Evolutionary conservation across 2,888 invertebrate species (phyloP).

Genomic region (Callosobruchus maculatus): DNA sequence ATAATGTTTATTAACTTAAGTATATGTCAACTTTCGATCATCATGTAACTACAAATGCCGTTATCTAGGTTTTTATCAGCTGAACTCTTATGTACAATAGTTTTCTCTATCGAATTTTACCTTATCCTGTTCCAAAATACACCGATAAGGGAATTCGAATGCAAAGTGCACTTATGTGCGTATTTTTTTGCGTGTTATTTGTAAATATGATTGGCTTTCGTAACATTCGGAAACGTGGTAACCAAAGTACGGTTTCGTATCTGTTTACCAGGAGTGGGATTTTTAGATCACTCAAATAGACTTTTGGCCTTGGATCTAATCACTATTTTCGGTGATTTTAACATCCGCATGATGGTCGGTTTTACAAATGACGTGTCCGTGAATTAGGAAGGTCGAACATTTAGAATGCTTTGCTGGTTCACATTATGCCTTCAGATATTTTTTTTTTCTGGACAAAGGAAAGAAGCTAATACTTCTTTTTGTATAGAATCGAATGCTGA

Average conservation of each 20-base stretch:
- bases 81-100: neutral
- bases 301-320: neutral
- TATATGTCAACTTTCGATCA: too few relatives aligned
- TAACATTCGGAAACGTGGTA: neutral
- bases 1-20: too few relatives aligned
- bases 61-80: neutral
- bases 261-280: slow-evolving; percentile 6
- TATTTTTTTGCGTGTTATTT: neutral
- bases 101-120: neutral
- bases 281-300: neutral
- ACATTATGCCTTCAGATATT: too few relatives aligned
- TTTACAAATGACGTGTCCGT: neutral
- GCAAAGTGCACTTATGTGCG: neutral
- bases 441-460: too few relatives aligned
- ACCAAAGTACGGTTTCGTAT: slow-evolving; percentile 1
- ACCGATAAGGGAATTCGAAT: neutral
- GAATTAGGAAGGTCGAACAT: neutral
- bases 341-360: neutral
- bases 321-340: neutral
- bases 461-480: too few relatives aligned
- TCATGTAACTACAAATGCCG: too few relatives aligned
- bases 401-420: too few relatives aligned
- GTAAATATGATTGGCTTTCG: neutral
- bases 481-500: too few relatives aligned
- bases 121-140: neutral